A percentile compares a stretch with the other conserved stretches of the same genome.
Evolutionary conservation across 2,797 vertebrate species (phyloP).

Genomic region (Lagocephalus sceleratus): DNA sequence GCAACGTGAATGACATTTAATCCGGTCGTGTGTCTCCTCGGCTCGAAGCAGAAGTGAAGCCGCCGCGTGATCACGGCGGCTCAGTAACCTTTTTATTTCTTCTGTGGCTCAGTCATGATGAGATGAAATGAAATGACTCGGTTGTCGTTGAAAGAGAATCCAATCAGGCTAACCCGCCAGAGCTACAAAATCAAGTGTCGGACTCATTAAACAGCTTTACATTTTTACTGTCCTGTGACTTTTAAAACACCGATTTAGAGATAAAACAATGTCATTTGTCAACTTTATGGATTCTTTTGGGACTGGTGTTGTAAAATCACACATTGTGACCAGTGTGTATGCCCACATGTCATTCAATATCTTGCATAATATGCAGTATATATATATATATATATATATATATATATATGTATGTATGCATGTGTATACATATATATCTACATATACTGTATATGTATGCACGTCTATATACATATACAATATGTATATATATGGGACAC

Average conservation of each 20-base stretch:
- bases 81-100: neutral
- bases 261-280: neutral
- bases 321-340: neutral
- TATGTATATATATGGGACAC: no score
- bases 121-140: neutral
- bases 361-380: no score
- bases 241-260: neutral
- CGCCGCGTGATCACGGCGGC: neutral
- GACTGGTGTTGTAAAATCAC: conserved; percentile 2
- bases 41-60: neutral
- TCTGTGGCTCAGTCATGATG: neutral
- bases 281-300: neutral
- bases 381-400: no score
- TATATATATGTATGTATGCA: no score
- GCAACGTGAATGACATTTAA: neutral
- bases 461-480: no score
- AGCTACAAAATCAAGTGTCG: neutral
- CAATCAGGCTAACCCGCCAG: neutral
- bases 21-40: no score
- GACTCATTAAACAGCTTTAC: neutral
- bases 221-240: neutral
- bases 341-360: no score
- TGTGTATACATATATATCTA: no score
- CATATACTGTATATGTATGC: no score
- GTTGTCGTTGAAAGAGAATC: neutral